These are phyloP conservation scores for Leucoma salicis DNA, from an alignment of 2,888 invertebrate genomes.

Conservation along the genomic window DNA sequence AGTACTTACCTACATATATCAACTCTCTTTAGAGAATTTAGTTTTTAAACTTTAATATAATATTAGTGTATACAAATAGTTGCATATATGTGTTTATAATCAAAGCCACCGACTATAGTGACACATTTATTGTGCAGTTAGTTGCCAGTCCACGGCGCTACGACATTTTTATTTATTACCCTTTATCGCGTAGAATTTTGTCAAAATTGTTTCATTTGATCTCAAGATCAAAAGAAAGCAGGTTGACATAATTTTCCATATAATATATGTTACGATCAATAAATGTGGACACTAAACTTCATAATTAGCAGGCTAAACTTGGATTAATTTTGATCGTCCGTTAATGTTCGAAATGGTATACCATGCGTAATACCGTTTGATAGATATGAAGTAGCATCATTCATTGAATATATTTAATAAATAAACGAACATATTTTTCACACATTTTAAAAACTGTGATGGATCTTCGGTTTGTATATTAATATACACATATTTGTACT, in stretches of 20 bases:
- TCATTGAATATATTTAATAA: no score
- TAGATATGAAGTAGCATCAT: constrained; percentile 1
- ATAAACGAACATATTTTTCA: no score
- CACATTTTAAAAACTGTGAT: no score
- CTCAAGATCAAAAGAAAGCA: constrained; percentile 32
- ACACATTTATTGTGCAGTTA: constrained; percentile 40
- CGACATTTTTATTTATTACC: constrained; percentile 30
- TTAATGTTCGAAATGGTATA: constrained; percentile 8
- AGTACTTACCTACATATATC: no score
- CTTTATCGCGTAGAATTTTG: constrained; percentile 31
- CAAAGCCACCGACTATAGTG: constrained; percentile 33
- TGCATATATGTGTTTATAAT: constrained; percentile 34
- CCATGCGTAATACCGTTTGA: constrained; percentile 10
- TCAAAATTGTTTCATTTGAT: constrained; percentile 38
- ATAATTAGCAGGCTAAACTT: constrained; percentile 21
- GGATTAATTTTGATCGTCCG: constrained; percentile 18
- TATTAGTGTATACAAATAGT: constrained; percentile 27
- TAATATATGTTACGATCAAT: constrained; percentile 25
- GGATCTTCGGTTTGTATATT: no score
- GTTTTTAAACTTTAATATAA: constrained; percentile 21
- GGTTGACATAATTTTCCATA: constrained; percentile 33
- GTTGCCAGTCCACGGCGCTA: constrained; percentile 27
- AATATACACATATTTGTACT: no score
- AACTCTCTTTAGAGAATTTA: no score
- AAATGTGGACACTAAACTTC: constrained; percentile 15